phyloP scores from a whole-genome alignment of 2,888 invertebrate species.

The Himalopsyche tibetana region DNA sequence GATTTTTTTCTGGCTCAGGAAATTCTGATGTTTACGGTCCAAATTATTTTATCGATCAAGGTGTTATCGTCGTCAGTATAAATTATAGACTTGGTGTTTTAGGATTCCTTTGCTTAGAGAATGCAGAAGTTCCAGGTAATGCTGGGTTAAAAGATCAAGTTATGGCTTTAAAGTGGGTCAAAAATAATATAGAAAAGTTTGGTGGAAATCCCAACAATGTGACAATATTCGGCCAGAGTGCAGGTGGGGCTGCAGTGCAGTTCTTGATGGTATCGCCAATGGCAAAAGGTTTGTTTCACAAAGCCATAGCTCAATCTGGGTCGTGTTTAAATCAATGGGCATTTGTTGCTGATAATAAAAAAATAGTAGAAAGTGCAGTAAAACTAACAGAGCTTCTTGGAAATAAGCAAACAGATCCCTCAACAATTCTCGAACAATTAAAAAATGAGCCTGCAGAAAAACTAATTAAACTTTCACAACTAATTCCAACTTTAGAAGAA shows the following conservation, averaged over 20 bases:
- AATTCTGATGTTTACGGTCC: conserved; percentile 57
- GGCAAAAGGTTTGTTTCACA: conserved; percentile 76
- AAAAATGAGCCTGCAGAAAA: conserved; percentile 70
- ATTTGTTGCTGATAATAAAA: conserved; percentile 68
- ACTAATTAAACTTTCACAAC: conserved; percentile 70
- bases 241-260: conserved; percentile 75
- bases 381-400: conserved; percentile 70
- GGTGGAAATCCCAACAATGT: conserved; percentile 75
- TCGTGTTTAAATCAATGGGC: conserved; percentile 76
- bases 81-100: conserved; percentile 64
- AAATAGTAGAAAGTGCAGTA: conserved; percentile 68
- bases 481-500: conserved; percentile 67
- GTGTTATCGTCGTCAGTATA: conserved; percentile 59
- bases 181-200: conserved; percentile 74
- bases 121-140: conserved; percentile 62
- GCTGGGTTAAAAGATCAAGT: conserved; percentile 73
- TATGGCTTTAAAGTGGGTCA: conserved; percentile 76
- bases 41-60: conserved; percentile 56
- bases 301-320: conserved; percentile 77
- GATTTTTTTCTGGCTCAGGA: conserved; percentile 61
- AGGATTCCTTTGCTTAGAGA: conserved; percentile 60
- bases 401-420: conserved; percentile 67
- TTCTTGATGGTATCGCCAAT: conserved; percentile 73
- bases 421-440: conserved; percentile 70
- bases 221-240: conserved; percentile 77